These are phyloP conservation scores for Bucorvus abyssinicus DNA, from an alignment of 2,797 vertebrate species.

Conservation along the genomic window DNA sequence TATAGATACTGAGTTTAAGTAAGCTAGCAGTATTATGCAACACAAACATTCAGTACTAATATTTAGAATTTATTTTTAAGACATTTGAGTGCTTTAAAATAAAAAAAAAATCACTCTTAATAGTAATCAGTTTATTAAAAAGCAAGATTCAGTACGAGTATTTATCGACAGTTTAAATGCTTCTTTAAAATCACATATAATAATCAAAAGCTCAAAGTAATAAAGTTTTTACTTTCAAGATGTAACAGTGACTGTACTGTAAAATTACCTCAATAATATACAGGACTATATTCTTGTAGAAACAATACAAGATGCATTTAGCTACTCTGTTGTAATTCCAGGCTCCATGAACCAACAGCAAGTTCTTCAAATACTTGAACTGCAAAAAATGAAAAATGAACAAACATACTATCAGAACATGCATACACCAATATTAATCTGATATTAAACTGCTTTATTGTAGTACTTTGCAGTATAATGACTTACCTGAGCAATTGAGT, in stretches of 20 bases:
- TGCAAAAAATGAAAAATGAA: conserved; percentile 70
- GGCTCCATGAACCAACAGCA: conserved; percentile 91
- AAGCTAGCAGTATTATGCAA: neutral
- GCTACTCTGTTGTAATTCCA: conserved; percentile 95
- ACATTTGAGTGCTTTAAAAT: neutral
- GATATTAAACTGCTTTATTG: neutral
- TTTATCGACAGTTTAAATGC: neutral
- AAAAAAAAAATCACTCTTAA: neutral
- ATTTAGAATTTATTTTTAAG: neutral
- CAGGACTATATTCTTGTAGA: conserved; percentile 97
- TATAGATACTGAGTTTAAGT: neutral
- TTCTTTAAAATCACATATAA: neutral
- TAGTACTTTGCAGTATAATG: neutral
- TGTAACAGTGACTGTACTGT: neutral
- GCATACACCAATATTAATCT: rapidly evolving
- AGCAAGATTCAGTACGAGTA: neutral
- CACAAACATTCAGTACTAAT: neutral
- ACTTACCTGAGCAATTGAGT: conserved; percentile 95
- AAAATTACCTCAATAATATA: conserved; percentile 89
- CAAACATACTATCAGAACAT: neutral
- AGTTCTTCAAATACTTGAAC: conserved; percentile 91
- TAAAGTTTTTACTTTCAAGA: neutral
- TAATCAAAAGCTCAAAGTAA: neutral
- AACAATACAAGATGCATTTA: conserved; percentile 95
- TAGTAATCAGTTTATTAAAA: neutral